A percentile compares a stretch with the other conserved stretches of the same genome.
These are phyloP conservation scores for Smutsia gigantea DNA, from an alignment of 2,797 vertebrate genomes.

Conservation along the genomic window DNA sequence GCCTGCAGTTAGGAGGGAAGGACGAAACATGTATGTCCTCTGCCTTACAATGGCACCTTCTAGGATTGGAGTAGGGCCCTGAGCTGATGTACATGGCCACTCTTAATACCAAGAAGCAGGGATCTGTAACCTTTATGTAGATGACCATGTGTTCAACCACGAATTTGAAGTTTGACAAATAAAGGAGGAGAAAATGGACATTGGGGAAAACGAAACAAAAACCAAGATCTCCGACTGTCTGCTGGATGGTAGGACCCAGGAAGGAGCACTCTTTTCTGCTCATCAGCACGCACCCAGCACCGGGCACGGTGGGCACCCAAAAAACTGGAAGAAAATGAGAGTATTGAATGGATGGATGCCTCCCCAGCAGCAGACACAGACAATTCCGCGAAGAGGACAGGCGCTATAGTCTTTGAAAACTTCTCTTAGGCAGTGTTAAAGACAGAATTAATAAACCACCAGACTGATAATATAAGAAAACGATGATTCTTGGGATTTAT, in stretches of 20 bases:
- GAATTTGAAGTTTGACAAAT: background rate
- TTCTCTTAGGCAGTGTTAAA: background rate
- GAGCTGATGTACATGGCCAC: background rate
- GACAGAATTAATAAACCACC: background rate
- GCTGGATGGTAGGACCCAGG: background rate
- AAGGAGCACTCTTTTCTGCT: background rate
- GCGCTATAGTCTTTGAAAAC: background rate
- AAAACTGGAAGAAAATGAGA: background rate
- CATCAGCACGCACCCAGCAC: too few relatives aligned
- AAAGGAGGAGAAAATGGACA: background rate
- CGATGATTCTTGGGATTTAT: rapidly evolving
- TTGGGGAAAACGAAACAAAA: background rate
- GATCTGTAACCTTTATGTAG: background rate
- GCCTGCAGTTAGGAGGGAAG: background rate
- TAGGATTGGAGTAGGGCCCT: background rate
- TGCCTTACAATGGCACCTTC: background rate
- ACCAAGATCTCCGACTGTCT: background rate
- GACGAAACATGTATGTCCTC: rapidly evolving
- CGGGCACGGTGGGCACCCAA: too few relatives aligned
- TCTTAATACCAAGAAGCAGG: background rate
- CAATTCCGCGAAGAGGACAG: background rate
- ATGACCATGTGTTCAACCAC: background rate
- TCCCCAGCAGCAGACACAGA: rapidly evolving
- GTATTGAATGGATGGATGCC: rapidly evolving
- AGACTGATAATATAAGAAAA: background rate